A percentile compares a stretch with the other conserved stretches of the same genome.
phyloP scores from a whole-genome alignment of 2,113 vertebrate species.

The Pimephales promelas region DNA sequence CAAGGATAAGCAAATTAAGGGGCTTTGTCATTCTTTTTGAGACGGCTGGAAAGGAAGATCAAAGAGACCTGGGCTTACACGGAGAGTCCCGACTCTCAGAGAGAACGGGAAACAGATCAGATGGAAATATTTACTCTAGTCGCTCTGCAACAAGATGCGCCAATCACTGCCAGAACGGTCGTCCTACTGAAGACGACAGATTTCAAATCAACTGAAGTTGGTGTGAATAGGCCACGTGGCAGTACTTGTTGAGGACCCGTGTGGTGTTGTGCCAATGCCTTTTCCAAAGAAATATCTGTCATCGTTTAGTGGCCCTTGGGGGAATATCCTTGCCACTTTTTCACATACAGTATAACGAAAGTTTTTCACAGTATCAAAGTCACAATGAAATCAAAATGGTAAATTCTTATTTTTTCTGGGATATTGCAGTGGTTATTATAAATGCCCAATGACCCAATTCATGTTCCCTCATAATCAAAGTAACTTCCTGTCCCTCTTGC shows the following conservation, averaged over 20 bases:
- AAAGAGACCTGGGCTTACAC: conserved; percentile 58
- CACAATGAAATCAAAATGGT: too few species aligned
- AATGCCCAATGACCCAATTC: too few species aligned
- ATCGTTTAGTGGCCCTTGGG: background rate
- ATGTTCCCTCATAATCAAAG: too few species aligned
- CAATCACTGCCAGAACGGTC: conserved; percentile 18
- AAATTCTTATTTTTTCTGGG: too few species aligned
- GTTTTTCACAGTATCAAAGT: too few species aligned
- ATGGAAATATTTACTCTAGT: conserved; percentile 56
- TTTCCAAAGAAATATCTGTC: background rate
- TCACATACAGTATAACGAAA: background rate
- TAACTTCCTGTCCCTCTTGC: too few species aligned
- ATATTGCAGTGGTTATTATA: too few species aligned
- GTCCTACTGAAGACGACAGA: conserved; percentile 14
- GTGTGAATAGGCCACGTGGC: conserved; percentile 5
- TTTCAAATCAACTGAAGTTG: conserved; percentile 23
- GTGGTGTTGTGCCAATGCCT: background rate
- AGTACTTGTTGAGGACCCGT: background rate
- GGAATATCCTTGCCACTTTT: background rate
- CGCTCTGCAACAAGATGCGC: conserved; percentile 39
- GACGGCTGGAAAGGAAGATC: conserved; percentile 56
- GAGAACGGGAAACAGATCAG: conserved; percentile 46
- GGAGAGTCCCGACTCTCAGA: conserved; percentile 43
- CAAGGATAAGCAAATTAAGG: conserved; percentile 63
- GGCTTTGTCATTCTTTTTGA: conserved; percentile 62